phyloP scores from a whole-genome alignment of 2,113 vertebrate genomes.

The Cryptotis parvus region DNA sequence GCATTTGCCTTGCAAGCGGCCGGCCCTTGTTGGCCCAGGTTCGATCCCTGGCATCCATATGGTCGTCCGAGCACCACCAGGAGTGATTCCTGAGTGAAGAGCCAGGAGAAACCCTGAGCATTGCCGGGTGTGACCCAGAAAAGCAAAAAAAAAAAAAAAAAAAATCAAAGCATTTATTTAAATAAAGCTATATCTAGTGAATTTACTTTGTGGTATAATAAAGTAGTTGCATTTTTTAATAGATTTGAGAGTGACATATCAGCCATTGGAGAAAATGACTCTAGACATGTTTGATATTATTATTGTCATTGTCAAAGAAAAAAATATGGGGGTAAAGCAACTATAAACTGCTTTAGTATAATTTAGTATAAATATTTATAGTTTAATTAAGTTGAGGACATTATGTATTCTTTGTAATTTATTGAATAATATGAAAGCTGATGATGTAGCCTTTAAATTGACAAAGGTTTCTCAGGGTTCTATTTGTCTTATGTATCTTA shows the following conservation, averaged over 20 bases:
- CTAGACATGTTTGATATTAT: background rate
- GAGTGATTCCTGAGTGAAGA: no score
- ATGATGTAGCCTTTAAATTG: background rate
- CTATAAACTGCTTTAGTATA: background rate
- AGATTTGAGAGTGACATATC: background rate
- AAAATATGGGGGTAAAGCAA: background rate
- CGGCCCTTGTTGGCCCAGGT: no score
- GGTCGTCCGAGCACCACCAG: no score
- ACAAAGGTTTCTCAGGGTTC: background rate
- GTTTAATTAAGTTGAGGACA: background rate
- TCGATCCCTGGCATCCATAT: no score
- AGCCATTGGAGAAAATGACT: background rate
- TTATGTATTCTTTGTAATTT: background rate
- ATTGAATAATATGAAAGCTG: background rate
- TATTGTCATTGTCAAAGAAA: background rate
- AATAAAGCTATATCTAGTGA: background rate
- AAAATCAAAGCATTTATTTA: background rate
- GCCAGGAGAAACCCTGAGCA: no score
- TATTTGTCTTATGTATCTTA: background rate
- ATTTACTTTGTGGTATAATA: background rate
- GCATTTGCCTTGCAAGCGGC: no score
- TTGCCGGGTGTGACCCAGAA: no score
- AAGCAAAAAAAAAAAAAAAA: no score
- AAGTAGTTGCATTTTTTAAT: background rate
- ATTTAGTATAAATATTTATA: background rate